Conservation (phyloP, 2,888 invertebrate genomes). For the Catocala nupta region DNA sequence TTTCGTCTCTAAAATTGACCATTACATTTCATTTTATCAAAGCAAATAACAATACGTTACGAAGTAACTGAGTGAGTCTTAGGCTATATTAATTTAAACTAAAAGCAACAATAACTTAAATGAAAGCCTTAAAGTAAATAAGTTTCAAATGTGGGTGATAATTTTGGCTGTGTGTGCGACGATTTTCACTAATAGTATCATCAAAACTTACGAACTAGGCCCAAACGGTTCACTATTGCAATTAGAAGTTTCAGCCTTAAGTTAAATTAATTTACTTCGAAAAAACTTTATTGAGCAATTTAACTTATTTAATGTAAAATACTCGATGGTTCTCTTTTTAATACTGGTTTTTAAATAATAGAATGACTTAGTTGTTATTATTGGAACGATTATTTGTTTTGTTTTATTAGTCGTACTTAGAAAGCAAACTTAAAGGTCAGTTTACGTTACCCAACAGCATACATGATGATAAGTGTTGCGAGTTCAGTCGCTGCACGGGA, state of each 20-base stretch:
- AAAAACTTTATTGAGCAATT: too few relatives aligned
- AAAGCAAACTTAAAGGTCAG: too few relatives aligned
- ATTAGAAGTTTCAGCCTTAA: not conserved
- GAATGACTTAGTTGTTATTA: too few relatives aligned
- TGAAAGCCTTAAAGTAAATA: not conserved
- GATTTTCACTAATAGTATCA: constrained; percentile 11
- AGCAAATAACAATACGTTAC: not conserved
- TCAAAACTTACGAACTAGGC: constrained; percentile 8
- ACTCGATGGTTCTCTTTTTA: too few relatives aligned
- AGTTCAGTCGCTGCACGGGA: too few relatives aligned
- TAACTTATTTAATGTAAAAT: too few relatives aligned
- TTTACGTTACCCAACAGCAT: too few relatives aligned
- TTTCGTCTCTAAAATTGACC: too few relatives aligned
- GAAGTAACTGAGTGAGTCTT: not conserved
- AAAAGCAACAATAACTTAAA: not conserved
- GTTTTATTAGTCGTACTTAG: too few relatives aligned
- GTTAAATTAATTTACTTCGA: not conserved
- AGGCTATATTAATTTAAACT: not conserved
- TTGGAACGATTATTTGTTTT: too few relatives aligned
- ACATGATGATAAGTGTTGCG: too few relatives aligned
- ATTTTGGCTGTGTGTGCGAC: not conserved
- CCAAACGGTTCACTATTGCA: not conserved
- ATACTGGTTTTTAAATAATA: too few relatives aligned
- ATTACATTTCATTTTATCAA: not conserved
- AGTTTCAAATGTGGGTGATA: not conserved